Conservation (phyloP, 2,113 vertebrate genomes). For the Ariopsis seemanni region DNA sequence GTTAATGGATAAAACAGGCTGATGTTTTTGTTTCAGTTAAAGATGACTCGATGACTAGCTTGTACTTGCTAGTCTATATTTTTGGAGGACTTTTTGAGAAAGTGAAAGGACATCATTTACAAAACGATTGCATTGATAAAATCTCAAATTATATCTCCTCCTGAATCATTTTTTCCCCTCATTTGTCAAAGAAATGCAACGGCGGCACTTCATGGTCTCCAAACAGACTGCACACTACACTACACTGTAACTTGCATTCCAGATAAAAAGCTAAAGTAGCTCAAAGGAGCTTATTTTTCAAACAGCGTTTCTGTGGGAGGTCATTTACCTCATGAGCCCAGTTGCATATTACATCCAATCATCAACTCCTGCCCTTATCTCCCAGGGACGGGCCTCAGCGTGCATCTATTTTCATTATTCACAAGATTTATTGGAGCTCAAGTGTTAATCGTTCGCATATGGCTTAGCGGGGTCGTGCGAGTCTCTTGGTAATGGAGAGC, state of each 20-base stretch:
- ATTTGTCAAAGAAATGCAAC: constrained; percentile 8
- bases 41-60: neutral
- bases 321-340: constrained; percentile 31
- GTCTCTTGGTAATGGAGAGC: constrained; percentile 39
- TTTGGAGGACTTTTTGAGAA: neutral
- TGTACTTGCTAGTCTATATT: too few relatives aligned
- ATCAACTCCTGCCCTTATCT: constrained; percentile 38
- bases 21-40: neutral
- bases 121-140: neutral
- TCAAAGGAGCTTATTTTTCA: constrained; percentile 21
- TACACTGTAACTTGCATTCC: neutral
- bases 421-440: constrained; percentile 48
- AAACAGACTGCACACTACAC: neutral
- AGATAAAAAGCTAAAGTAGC: neutral
- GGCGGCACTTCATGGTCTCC: neutral
- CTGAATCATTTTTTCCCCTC: neutral
- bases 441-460: constrained; percentile 49
- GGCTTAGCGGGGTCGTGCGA: constrained; percentile 30
- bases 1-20: neutral
- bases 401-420: constrained; percentile 42
- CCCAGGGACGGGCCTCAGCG: constrained; percentile 9
- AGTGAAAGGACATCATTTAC: neutral
- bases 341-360: constrained; percentile 40
- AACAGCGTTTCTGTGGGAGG: constrained; percentile 28
- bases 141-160: neutral